These are phyloP conservation scores for Syrphus vitripennis DNA, from an alignment of 2,888 invertebrate genomes.

Conservation along the genomic window DNA sequence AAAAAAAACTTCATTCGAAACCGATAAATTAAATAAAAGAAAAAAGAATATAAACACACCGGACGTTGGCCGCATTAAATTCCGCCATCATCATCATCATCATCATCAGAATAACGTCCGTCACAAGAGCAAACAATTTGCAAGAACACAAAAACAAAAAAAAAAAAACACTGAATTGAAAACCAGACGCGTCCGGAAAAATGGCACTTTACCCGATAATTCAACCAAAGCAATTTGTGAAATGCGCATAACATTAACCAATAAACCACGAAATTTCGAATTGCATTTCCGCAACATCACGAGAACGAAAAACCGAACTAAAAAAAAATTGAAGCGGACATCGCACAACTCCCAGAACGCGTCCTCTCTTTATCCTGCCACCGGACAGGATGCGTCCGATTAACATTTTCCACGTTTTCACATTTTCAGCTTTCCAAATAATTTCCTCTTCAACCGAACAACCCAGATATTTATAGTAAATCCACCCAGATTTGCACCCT, in stretches of 20 bases:
- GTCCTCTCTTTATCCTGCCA: background rate
- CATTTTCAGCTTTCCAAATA: background rate
- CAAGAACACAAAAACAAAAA: background rate
- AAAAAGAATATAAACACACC: conserved; percentile 5
- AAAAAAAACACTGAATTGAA: conserved; percentile 12
- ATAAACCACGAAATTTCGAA: conserved; percentile 72
- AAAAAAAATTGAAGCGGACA: conserved; percentile 8
- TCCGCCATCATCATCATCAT: conserved; percentile 11
- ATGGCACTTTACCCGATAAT: conserved; percentile 72
- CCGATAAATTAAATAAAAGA: conserved; percentile 35
- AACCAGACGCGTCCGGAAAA: conserved; percentile 46
- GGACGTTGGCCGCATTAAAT: conserved; percentile 25
- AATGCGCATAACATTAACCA: conserved; percentile 73
- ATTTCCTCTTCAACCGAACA: background rate
- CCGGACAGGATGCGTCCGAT: conserved; percentile 49
- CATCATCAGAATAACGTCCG: background rate
- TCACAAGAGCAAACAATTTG: conserved; percentile 22
- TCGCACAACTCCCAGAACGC: background rate
- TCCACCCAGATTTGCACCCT: background rate
- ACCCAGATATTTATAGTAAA: background rate
- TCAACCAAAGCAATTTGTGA: conserved; percentile 72
- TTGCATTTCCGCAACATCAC: conserved; percentile 66
- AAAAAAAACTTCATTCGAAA: conserved; percentile 25
- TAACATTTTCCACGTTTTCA: conserved; percentile 53
- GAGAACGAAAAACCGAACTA: conserved; percentile 6